Percentiles rank a stretch among this genome's conserved stretches.
Conservation (phyloP, 2,113 vertebrate species). For the Tonatia bakeri region DNA sequence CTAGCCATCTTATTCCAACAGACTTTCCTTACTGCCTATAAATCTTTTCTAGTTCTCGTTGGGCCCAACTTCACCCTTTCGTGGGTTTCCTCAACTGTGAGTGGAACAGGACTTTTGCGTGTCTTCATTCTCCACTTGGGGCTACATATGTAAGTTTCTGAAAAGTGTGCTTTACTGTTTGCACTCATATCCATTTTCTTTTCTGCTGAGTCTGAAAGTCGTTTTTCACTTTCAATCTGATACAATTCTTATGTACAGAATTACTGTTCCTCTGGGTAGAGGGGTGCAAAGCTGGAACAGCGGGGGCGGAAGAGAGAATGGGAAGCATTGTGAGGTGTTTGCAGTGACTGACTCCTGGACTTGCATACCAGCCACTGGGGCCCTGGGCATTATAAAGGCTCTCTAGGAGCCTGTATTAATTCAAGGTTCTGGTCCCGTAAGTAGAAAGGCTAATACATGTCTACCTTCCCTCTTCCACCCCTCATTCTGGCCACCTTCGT, state of each 20-base stretch:
- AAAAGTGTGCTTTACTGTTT: constrained; percentile 8
- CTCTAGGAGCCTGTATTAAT: neutral
- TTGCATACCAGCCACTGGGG: neutral
- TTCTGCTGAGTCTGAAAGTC: neutral
- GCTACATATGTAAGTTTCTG: neutral
- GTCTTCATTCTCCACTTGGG: neutral
- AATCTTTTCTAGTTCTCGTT: neutral
- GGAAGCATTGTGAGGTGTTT: neutral
- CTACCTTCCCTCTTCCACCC: neutral
- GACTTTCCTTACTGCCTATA: neutral
- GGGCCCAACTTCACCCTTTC: neutral
- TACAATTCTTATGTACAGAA: neutral
- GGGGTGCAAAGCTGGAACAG: neutral
- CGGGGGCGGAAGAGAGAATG: neutral
- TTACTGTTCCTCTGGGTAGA: neutral
- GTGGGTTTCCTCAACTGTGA: neutral
- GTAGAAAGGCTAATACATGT: neutral
- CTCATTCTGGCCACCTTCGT: neutral
- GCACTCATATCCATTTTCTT: neutral
- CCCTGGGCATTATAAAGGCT: neutral
- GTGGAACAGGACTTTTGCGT: neutral
- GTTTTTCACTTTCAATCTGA: neutral
- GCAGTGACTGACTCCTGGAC: neutral
- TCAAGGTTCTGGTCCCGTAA: neutral
- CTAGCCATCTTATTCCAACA: neutral